Evolutionary conservation across 2,113 vertebrate genomes (phyloP).

Genomic region (Scalopus aquaticus): DNA sequence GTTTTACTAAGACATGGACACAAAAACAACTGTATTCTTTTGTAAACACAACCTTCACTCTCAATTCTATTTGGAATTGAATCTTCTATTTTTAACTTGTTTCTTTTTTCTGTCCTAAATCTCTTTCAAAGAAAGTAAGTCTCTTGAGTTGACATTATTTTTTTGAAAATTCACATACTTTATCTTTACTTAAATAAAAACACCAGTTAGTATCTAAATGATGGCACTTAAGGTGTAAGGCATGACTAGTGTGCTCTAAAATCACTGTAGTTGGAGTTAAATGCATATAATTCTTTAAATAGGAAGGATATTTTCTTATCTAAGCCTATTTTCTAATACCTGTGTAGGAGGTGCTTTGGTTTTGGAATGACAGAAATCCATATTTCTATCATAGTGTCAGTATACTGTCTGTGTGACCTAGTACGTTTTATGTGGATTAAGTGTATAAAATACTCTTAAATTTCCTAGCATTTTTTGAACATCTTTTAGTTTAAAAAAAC

Average conservation of each 20-base stretch:
- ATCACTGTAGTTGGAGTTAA: not conserved
- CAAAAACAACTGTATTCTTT: not conserved
- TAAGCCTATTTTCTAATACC: not conserved
- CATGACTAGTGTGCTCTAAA: not conserved
- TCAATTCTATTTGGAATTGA: not conserved
- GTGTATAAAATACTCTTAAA: slow-evolving; percentile 7
- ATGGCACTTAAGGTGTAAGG: not conserved
- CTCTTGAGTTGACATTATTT: not conserved
- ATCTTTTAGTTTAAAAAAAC: not conserved
- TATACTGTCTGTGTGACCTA: not conserved
- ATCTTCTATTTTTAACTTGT: not conserved
- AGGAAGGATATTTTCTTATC: not conserved
- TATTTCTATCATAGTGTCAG: not conserved
- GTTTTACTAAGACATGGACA: not conserved
- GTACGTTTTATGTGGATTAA: no score
- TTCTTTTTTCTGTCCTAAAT: not conserved
- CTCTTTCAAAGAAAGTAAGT: slow-evolving; percentile 3
- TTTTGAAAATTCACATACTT: not conserved
- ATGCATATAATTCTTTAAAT: not conserved
- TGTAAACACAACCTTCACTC: not conserved
- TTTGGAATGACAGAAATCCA: not conserved
- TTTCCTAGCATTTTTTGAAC: not conserved
- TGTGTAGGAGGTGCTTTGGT: not conserved
- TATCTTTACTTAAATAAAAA: not conserved
- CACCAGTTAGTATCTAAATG: not conserved